Evolutionary conservation across 2,888 invertebrate genomes (phyloP), one percentile per base, ranked within the genome.

Genomic region (Meiosimyza platycephala): DNA sequence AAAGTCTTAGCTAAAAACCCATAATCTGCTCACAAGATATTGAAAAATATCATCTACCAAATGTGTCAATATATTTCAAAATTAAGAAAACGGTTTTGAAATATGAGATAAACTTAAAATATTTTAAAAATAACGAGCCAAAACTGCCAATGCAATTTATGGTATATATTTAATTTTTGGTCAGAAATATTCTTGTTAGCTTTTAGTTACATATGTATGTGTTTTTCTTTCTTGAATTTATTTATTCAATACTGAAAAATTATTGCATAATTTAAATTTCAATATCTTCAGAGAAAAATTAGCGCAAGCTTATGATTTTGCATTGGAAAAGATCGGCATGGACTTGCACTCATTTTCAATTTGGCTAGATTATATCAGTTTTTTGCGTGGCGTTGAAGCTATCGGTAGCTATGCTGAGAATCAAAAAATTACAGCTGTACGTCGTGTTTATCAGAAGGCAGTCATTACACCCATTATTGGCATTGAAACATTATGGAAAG

Each of bases 261-360:
- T 22, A 51, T 6, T 18, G 28, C 9, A 22, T 40, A 40, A 40
- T 63, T 15, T 22, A 33, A 68, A 64, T 47, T 47, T 22, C 16
- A 11, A 33, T 63, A 64, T 15, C 6, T 52, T n/a, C 18, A 98
- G 99, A 85, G 99, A 99, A 87, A 99, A 98, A 89, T 96, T 99
- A 95, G 99, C 99, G 0, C 98, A 99, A 86, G 99, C 99, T 0
- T 99, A 99, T 86, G 99, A 99, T 88, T 99, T 99, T 88, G 99
- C 99, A 0, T 88, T 99, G 77, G 99, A 99, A 77, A 98, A 99
- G 88, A 98, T 99, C 78, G 99, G 99, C 0, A 93, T 99, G 92
- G 99, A 99, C 84, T 94, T 98, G 79, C 96, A 97, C 88, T 96
- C 98, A 0, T 97, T 95, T 86, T 93, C 95, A 11, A 95, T 99